Conservation (phyloP, 2,888 invertebrate genomes). For the Zeuzera pyrina region DNA sequence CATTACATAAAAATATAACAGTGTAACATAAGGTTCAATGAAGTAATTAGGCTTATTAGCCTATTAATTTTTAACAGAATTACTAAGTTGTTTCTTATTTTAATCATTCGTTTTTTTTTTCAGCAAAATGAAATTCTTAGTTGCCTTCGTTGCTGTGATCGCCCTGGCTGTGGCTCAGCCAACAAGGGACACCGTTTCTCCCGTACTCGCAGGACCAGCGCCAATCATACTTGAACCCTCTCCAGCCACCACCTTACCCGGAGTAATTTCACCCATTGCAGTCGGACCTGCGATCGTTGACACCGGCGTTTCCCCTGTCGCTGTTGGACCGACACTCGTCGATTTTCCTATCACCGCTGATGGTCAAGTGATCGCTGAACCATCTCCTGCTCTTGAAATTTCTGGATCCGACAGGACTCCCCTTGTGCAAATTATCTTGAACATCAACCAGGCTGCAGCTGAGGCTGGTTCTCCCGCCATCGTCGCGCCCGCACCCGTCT, state of each 20-base stretch:
- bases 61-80: no score
- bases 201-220: conserved; percentile 3
- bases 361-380: conserved; percentile 10
- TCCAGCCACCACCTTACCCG: conserved; percentile 10
- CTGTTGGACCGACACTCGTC: conserved; percentile 12
- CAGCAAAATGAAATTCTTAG: conserved; percentile 13
- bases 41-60: no score
- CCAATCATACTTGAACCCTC: background rate
- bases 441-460: conserved; percentile 14
- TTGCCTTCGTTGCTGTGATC: conserved; percentile 16
- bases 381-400: conserved; percentile 10
- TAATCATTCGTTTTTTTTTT: background rate
- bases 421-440: conserved; percentile 23
- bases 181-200: background rate
- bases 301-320: conserved; percentile 3
- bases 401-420: conserved; percentile 11
- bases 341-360: conserved; percentile 8
- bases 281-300: conserved; percentile 10
- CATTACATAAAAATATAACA: no score
- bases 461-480: conserved; percentile 5
- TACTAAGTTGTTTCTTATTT: background rate
- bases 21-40: no score
- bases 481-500: conserved; percentile 7
- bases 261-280: conserved; percentile 7
- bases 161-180: conserved; percentile 18